A percentile compares a stretch with the other conserved stretches of the same genome.
phyloP scores from a whole-genome alignment of 1,140 invertebrate species.

The Thrips palmi region DNA sequence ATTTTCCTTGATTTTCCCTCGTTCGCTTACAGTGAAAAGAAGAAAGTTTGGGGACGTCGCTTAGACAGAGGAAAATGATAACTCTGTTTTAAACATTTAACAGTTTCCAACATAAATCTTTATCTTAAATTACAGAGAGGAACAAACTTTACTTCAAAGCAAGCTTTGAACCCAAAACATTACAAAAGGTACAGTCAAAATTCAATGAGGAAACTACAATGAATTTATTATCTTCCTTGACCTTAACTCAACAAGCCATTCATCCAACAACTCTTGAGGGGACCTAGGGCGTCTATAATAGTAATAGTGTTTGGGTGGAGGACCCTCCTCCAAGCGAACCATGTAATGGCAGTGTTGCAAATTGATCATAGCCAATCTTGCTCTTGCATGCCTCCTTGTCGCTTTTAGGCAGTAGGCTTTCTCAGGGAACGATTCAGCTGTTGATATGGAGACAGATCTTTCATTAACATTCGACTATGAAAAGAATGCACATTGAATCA shows the following conservation, averaged over 20 bases:
- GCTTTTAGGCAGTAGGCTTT: conserved; percentile 66
- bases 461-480: no score
- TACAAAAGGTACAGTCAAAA: no score
- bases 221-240: conserved; percentile 47
- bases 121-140: no score
- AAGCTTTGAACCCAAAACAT: no score
- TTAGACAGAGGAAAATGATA: no score
- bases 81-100: no score
- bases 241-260: conserved; percentile 51
- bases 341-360: conserved; percentile 78
- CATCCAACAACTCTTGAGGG: conserved; percentile 49
- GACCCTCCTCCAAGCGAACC: conserved; percentile 78
- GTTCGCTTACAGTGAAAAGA: no score
- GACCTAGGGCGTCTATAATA: conserved; percentile 37
- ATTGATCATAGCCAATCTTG: conserved; percentile 43
- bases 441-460: conserved; percentile 22
- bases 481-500: not conserved
- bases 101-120: no score
- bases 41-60: no score
- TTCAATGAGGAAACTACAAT: no score
- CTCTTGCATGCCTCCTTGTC: conserved; percentile 58
- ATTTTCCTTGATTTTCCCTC: no score
- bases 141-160: no score
- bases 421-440: conserved; percentile 68
- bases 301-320: conserved; percentile 71